phyloP scores from a whole-genome alignment of 2,797 vertebrate genomes.

The Paratrypauchen microcephalus region DNA sequence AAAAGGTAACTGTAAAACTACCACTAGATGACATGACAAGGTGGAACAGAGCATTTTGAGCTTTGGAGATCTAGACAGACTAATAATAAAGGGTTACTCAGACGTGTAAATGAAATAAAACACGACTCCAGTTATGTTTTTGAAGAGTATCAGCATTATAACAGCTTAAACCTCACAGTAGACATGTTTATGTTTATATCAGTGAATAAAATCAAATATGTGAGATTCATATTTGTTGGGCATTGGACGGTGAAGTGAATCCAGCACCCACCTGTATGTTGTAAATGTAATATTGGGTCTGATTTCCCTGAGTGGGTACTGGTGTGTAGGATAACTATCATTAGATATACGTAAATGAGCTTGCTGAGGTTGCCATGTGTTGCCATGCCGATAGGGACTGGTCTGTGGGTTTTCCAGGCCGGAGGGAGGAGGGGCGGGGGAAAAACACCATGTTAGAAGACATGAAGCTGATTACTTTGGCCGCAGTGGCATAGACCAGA shows the following conservation, averaged over 20 bases:
- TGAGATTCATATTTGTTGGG: background rate
- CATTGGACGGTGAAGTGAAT: background rate
- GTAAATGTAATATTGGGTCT: slow-evolving; percentile 54
- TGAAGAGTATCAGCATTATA: no score
- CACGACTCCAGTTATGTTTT: no score
- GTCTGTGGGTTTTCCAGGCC: slow-evolving; percentile 57
- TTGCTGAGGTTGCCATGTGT: slow-evolving; percentile 52
- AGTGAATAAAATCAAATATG: background rate
- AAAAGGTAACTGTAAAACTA: no score
- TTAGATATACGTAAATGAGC: slow-evolving; percentile 71
- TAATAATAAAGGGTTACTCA: no score
- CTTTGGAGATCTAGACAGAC: no score
- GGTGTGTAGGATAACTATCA: slow-evolving; percentile 49
- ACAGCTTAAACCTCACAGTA: no score
- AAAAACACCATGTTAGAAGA: slow-evolving; percentile 61
- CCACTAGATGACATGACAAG: no score
- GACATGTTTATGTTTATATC: no score
- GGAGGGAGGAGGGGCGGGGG: slow-evolving; percentile 41
- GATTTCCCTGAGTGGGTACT: slow-evolving; percentile 50
- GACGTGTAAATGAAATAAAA: no score
- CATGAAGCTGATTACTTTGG: slow-evolving; percentile 74
- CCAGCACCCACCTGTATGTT: slow-evolving; percentile 42
- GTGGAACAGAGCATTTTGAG: no score
- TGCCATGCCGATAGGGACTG: slow-evolving; percentile 44
- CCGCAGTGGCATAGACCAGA: slow-evolving; percentile 64